Conservation (phyloP, 2,113 vertebrate genomes). For the Chlamydotis undulata region DNA sequence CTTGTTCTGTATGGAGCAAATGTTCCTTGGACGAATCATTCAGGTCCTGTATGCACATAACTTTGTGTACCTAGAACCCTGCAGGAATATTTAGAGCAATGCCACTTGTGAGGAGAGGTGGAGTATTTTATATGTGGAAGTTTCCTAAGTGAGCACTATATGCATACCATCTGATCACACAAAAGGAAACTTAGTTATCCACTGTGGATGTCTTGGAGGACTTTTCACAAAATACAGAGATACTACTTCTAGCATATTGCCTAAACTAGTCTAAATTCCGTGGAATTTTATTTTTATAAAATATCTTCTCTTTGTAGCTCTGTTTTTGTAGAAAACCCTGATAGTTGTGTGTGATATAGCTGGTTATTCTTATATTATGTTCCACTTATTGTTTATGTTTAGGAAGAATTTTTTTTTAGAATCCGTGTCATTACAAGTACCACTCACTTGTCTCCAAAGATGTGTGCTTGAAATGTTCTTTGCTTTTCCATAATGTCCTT, state of each 20-base stretch:
- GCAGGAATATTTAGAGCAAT: neutral
- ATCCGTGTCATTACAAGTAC: neutral
- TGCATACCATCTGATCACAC: neutral
- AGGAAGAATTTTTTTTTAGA: neutral
- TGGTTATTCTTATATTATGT: neutral
- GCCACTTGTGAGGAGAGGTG: neutral
- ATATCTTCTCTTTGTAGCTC: neutral
- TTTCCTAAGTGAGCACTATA: neutral
- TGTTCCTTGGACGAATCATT: neutral
- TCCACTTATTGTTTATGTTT: neutral
- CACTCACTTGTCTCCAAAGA: neutral
- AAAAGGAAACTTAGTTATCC: neutral
- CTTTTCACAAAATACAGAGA: neutral
- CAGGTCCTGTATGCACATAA: neutral
- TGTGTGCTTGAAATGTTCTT: neutral
- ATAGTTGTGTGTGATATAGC: neutral
- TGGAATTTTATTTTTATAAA: neutral
- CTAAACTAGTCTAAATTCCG: neutral
- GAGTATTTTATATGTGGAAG: neutral
- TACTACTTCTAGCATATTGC: neutral
- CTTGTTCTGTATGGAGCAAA: neutral
- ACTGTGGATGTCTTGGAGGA: accelerated
- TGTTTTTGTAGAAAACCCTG: neutral
- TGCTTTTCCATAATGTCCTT: neutral
- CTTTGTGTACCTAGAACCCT: neutral